Conservation (phyloP, 2,888 invertebrate species). For the Habroteleia sp. region DNA sequence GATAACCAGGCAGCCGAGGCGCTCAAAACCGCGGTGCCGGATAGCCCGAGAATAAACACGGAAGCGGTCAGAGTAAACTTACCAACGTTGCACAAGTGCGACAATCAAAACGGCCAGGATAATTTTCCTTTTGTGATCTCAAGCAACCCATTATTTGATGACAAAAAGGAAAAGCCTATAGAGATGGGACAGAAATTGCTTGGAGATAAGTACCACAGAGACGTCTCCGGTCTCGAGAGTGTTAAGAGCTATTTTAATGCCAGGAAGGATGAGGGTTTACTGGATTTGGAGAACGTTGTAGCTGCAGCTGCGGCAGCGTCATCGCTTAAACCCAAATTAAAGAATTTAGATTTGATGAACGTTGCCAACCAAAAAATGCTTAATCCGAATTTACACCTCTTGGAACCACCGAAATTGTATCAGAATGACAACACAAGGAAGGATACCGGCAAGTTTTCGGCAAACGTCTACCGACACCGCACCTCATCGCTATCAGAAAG, state of each 20-base stretch:
- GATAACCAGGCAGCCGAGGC: conserved; percentile 34
- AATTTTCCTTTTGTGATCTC: conserved; percentile 76
- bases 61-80: conserved; percentile 74
- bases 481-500: conserved; percentile 78
- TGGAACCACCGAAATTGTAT: conserved; percentile 77
- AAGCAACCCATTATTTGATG: conserved; percentile 77
- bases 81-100: conserved; percentile 72
- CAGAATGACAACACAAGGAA: conserved; percentile 73
- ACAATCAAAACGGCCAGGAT: conserved; percentile 74
- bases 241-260: conserved; percentile 78
- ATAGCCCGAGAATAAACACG: conserved; percentile 71
- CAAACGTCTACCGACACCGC: conserved; percentile 73
- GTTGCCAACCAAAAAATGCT: conserved; percentile 71
- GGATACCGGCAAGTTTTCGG: conserved; percentile 62
- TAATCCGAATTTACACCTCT: conserved; percentile 71
- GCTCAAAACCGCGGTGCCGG: conserved; percentile 69
- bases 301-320: conserved; percentile 75
- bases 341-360: conserved; percentile 69
- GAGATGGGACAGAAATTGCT: conserved; percentile 74
- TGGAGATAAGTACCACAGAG: conserved; percentile 77
- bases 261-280: conserved; percentile 75
- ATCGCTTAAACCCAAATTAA: conserved; percentile 70
- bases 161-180: conserved; percentile 70
- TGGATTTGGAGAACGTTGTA: conserved; percentile 76
- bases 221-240: conserved; percentile 75